Evolutionary conservation across 1,140 invertebrate genomes (phyloP).

Genomic region (Zophobas atratus): DNA sequence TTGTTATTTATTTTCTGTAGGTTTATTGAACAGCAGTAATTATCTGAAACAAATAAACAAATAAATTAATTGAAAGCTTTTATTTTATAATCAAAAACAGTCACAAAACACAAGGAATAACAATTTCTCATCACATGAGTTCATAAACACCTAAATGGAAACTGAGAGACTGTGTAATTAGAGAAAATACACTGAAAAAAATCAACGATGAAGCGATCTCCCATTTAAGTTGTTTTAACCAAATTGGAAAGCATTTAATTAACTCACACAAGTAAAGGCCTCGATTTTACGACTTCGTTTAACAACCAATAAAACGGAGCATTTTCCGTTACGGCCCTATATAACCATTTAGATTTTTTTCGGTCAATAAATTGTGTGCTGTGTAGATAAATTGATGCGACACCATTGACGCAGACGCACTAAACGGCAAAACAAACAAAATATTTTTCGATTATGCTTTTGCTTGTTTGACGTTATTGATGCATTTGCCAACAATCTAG

Average conservation of each 20-base stretch:
- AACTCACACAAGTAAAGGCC: conserved; percentile 26
- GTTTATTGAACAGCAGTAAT: too few species aligned
- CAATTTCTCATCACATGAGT: too few species aligned
- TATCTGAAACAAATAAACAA: too few species aligned
- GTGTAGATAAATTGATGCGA: conserved; percentile 36
- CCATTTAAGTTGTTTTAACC: conserved; percentile 18
- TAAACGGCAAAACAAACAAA: conserved; percentile 13
- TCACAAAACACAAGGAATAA: too few species aligned
- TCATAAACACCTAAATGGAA: too few species aligned
- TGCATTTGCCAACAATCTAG: conserved; percentile 8
- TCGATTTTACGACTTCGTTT: conserved; percentile 38
- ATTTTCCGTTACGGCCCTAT: conserved; percentile 34
- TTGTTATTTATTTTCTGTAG: too few species aligned
- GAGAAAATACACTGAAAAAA: neutral
- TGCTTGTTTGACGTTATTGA: neutral
- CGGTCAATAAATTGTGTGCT: conserved; percentile 39
- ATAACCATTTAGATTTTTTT: conserved; percentile 41
- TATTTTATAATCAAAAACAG: too few species aligned
- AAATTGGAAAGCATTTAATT: conserved; percentile 36
- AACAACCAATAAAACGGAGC: conserved; percentile 40
- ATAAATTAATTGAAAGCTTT: too few species aligned
- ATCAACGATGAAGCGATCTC: conserved; percentile 2
- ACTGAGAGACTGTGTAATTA: neutral
- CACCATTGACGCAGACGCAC: conserved; percentile 25
- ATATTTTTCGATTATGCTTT: conserved; percentile 25